phyloP scores from a whole-genome alignment of 1,140 invertebrate genomes.

The Zaprionus gabonicus region DNA sequence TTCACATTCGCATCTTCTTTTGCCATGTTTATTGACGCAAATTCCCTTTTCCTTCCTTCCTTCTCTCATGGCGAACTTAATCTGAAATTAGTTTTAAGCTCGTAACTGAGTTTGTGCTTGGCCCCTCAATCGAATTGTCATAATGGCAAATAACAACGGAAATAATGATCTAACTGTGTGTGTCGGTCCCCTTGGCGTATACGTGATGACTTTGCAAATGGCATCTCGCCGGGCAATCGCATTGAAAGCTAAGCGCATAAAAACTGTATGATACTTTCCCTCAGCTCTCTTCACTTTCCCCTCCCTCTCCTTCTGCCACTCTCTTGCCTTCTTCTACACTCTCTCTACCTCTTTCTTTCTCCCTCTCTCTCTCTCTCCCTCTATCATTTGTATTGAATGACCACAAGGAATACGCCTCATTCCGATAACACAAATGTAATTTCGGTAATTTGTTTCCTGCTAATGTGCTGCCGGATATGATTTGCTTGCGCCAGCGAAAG shows the following conservation, averaged over 20 bases:
- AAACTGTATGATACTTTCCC: conserved; percentile 38
- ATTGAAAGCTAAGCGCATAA: conserved; percentile 58
- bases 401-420: conserved; percentile 38
- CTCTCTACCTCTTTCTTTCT: conserved; percentile 6
- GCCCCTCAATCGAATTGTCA: conserved; percentile 78
- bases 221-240: conserved; percentile 55
- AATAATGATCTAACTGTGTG: conserved; percentile 64
- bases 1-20: conserved; percentile 1
- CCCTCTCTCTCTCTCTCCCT: neutral
- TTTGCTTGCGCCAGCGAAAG: conserved; percentile 25
- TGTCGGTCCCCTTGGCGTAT: conserved; percentile 56
- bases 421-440: conserved; percentile 60
- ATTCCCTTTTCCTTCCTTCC: conserved; percentile 24
- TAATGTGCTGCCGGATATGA: conserved; percentile 49
- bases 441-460: conserved; percentile 73
- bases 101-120: conserved; percentile 66
- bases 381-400: conserved; percentile 43
- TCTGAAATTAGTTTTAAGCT: conserved; percentile 83
- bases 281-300: no score
- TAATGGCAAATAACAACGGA: conserved; percentile 82
- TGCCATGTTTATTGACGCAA: conserved; percentile 53
- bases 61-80: conserved; percentile 61
- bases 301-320: neutral
- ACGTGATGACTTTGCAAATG: conserved; percentile 83
- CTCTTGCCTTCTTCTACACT: no score